Conservation (phyloP, 2,113 vertebrate species). For the Istiophorus platypterus region DNA sequence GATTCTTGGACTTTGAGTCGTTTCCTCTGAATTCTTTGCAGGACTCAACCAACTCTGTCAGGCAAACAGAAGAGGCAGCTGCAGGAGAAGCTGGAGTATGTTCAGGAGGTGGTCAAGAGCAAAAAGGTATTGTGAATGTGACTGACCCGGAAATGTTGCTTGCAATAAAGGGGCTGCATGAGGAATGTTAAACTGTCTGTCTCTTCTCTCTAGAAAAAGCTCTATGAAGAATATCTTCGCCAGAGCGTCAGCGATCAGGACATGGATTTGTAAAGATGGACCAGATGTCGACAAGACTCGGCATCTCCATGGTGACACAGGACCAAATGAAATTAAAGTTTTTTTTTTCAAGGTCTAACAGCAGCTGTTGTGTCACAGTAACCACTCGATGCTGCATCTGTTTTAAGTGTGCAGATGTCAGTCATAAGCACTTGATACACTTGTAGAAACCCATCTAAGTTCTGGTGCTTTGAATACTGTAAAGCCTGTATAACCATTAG, state of each 20-base stretch:
- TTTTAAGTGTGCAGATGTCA: not conserved
- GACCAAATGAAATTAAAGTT: slow-evolving; percentile 6
- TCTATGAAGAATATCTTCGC: slow-evolving; percentile 88
- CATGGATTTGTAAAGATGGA: slow-evolving; percentile 74
- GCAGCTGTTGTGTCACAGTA: not conserved
- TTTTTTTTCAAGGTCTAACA: slow-evolving; percentile 8
- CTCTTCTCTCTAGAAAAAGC: slow-evolving; percentile 78
- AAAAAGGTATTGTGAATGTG: slow-evolving; percentile 82
- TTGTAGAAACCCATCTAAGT: not conserved
- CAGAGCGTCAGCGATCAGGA: slow-evolving; percentile 89
- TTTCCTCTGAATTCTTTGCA: slow-evolving; percentile 50
- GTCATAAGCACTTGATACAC: not conserved
- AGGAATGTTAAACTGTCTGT: not conserved
- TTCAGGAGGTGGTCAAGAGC: slow-evolving; percentile 84
- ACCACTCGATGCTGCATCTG: not conserved
- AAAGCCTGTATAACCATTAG: slow-evolving; percentile 41
- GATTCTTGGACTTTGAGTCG: not conserved
- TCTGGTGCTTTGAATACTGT: slow-evolving; percentile 33
- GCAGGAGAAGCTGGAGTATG: slow-evolving; percentile 84
- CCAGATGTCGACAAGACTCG: not conserved
- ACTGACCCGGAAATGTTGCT: not conserved
- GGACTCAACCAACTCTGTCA: slow-evolving; percentile 83
- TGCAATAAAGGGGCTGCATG: not conserved
- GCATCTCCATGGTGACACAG: not conserved
- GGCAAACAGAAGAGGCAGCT: slow-evolving; percentile 86